A percentile compares a stretch with the other conserved stretches of the same genome.
These are phyloP conservation scores for Nomada flava DNA, from an alignment of 2,888 invertebrate genomes.

Conservation along the genomic window DNA sequence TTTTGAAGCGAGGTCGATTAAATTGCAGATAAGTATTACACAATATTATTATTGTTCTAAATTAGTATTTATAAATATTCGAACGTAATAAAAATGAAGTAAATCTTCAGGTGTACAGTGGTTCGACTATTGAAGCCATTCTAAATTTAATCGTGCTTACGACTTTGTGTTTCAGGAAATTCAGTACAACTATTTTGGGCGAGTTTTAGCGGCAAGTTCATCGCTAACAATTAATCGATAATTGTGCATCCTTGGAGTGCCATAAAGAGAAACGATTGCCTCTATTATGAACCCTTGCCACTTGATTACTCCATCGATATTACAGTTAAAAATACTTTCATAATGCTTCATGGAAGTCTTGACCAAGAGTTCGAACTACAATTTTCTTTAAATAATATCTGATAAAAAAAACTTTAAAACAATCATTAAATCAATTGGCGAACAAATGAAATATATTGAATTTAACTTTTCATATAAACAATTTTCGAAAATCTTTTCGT, in stretches of 20 bases:
- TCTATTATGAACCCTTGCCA: constrained; percentile 42
- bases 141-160: constrained; percentile 6
- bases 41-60: neutral
- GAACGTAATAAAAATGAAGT: neutral
- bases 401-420: neutral
- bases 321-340: constrained; percentile 49
- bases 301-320: constrained; percentile 30
- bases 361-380: neutral
- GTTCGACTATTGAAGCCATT: neutral
- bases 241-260: constrained; percentile 44
- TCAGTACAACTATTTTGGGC: constrained; percentile 40
- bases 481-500: neutral
- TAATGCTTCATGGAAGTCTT: constrained; percentile 1
- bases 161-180: constrained; percentile 56
- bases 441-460: neutral
- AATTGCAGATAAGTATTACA: constrained; percentile 25
- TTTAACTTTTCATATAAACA: neutral
- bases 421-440: neutral
- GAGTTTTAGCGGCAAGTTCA: constrained; percentile 25
- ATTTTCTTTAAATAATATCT: neutral
- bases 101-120: neutral
- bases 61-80: neutral
- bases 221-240: constrained; percentile 51
- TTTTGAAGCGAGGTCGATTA: neutral
- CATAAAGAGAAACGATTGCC: constrained; percentile 54